A percentile compares a stretch with the other conserved stretches of the same genome.
phyloP scores from a whole-genome alignment of 2,888 invertebrate genomes.

The Junonia oenone region DNA sequence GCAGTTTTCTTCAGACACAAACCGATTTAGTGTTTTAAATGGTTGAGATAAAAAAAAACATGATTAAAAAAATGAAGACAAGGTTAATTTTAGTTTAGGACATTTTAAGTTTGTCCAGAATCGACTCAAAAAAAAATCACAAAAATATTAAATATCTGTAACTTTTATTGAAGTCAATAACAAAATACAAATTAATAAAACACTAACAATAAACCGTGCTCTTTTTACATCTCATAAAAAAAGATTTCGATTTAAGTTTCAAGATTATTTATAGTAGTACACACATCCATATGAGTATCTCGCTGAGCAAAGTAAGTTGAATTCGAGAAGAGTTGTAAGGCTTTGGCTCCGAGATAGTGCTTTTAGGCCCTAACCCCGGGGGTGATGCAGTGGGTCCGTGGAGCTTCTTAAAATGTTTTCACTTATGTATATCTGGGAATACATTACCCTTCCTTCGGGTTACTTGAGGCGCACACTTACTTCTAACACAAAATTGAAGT shows the following conservation, averaged over 20 bases:
- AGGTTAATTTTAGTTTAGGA: too few relatives aligned
- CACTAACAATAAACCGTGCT: not conserved
- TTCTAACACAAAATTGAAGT: constrained; percentile 77
- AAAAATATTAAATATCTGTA: too few relatives aligned
- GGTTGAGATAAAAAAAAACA: too few relatives aligned
- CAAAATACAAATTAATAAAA: not conserved
- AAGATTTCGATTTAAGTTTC: constrained; percentile 38
- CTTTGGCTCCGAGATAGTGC: constrained; percentile 79
- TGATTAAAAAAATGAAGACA: too few relatives aligned
- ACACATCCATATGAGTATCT: constrained; percentile 61
- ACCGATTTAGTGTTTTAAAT: too few relatives aligned
- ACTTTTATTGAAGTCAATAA: too few relatives aligned
- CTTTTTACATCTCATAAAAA: not conserved
- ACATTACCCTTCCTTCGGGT: constrained; percentile 75
- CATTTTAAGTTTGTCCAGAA: too few relatives aligned
- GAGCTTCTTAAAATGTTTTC: constrained; percentile 80
- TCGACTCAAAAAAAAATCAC: too few relatives aligned
- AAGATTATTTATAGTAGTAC: constrained; percentile 40
- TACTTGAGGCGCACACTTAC: constrained; percentile 73
- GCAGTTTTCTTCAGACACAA: too few relatives aligned
- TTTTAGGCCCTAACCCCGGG: constrained; percentile 80
- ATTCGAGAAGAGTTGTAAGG: constrained; percentile 80
- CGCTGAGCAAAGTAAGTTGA: constrained; percentile 76
- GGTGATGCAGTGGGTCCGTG: constrained; percentile 76
- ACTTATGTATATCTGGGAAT: constrained; percentile 79